These are phyloP conservation scores for Drosophila dives DNA, from an alignment of 2,888 invertebrate genomes.

Conservation along the genomic window DNA sequence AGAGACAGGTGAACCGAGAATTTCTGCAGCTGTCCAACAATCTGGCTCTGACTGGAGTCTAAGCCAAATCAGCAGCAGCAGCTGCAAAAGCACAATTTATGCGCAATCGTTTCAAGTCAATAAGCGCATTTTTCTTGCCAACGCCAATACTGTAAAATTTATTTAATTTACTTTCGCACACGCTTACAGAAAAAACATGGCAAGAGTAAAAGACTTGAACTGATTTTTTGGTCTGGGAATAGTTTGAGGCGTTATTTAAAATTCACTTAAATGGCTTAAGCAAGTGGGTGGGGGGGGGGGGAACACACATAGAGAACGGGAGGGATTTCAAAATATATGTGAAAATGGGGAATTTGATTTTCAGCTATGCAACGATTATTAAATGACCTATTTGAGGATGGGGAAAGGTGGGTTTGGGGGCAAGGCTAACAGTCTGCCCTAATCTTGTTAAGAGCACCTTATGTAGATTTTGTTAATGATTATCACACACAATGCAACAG, in stretches of 20 bases:
- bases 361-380: slow-evolving; percentile 68
- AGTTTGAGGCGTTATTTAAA: slow-evolving; percentile 57
- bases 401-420: too few relatives aligned
- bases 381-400: slow-evolving; percentile 39
- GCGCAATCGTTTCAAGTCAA: slow-evolving; percentile 76
- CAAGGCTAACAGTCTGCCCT: slow-evolving; percentile 18
- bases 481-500: too few relatives aligned
- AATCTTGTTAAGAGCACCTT: slow-evolving; percentile 15
- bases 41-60: slow-evolving; percentile 10
- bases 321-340: slow-evolving; percentile 17
- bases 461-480: too few relatives aligned
- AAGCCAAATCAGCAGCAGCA: slow-evolving; percentile 45
- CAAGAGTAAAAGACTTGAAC: too few relatives aligned
- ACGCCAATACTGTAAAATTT: slow-evolving; percentile 53
- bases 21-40: slow-evolving; percentile 14
- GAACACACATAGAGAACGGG: too few relatives aligned
- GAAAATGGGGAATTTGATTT: slow-evolving; percentile 46
- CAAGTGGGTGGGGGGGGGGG: too few relatives aligned
- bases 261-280: slow-evolving; percentile 67
- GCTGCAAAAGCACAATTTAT: slow-evolving; percentile 67
- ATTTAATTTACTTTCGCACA: slow-evolving; percentile 68
- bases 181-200: slow-evolving; percentile 5
- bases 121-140: slow-evolving; percentile 78
- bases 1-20: slow-evolving; percentile 34
- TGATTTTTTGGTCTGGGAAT: slow-evolving; percentile 5